A percentile compares a stretch with the other conserved stretches of the same genome.
These are phyloP conservation scores for Glaucidium brasilianum DNA, from an alignment of 2,113 vertebrate species.

Conservation along the genomic window DNA sequence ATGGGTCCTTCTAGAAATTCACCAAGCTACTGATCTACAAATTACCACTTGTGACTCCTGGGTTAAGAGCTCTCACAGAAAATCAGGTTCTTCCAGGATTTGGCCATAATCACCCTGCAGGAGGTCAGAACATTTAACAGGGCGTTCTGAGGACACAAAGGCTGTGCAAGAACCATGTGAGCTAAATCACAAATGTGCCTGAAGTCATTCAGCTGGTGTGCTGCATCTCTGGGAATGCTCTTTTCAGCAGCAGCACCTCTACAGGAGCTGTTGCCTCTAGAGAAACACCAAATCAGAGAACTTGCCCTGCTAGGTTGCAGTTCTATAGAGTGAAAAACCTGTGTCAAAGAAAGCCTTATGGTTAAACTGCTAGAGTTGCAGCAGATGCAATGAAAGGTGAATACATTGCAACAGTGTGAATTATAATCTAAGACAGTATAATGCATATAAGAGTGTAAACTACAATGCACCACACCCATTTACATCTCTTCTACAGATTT, in stretches of 20 bases:
- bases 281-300: background rate
- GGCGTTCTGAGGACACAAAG: background rate
- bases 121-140: background rate
- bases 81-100: background rate
- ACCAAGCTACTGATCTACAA: background rate
- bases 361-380: background rate
- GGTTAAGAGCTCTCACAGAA: background rate
- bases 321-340: background rate
- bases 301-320: background rate
- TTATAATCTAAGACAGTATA: background rate
- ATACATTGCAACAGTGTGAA: background rate
- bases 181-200: background rate
- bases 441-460: background rate
- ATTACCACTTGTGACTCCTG: background rate
- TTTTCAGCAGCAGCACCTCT: background rate
- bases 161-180: background rate
- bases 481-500: background rate
- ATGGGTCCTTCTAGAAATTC: background rate
- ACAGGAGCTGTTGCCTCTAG: background rate
- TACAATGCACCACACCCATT: background rate
- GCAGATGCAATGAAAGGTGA: background rate
- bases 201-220: background rate
- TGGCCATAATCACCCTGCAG: background rate
- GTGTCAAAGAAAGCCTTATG: background rate
- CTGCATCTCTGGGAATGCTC: background rate